These are phyloP conservation scores for Centropus bengalensis DNA, from an alignment of 2,113 vertebrate genomes.

Conservation along the genomic window DNA sequence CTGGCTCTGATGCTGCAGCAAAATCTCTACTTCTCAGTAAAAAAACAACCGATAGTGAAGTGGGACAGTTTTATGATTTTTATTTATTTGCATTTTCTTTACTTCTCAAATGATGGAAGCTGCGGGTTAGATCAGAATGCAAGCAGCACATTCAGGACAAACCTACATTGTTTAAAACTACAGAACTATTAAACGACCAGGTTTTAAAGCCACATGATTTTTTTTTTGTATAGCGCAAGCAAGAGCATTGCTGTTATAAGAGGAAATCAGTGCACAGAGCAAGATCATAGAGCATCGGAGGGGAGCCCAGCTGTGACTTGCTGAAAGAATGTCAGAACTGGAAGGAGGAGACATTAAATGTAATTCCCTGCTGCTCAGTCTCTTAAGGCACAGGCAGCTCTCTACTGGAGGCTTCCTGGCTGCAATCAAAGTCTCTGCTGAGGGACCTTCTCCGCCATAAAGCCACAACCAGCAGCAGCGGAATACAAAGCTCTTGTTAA, in stretches of 20 bases:
- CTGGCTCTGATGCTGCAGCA: not conserved
- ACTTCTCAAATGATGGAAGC: not conserved
- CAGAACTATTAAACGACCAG: not conserved
- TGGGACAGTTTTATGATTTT: not conserved
- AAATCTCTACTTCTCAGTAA: not conserved
- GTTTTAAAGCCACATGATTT: not conserved
- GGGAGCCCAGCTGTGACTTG: conserved; percentile 42
- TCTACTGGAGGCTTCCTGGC: conserved; percentile 13
- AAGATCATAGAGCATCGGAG: conserved; percentile 1
- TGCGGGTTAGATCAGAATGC: not conserved
- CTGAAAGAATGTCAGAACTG: conserved; percentile 30
- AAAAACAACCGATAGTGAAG: not conserved
- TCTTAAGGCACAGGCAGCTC: conserved; percentile 47
- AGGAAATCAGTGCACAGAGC: conserved; percentile 4
- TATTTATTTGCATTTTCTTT: not conserved
- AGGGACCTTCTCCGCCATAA: conserved; percentile 14
- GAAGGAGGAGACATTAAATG: conserved; percentile 36
- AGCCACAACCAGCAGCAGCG: not conserved
- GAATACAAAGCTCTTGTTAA: not conserved
- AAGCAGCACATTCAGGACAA: not conserved
- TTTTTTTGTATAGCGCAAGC: not conserved
- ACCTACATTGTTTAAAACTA: not conserved
- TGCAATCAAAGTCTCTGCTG: conserved; percentile 33
- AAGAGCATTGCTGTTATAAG: not conserved
- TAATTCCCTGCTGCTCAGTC: conserved; percentile 35